A percentile compares a stretch with the other conserved stretches of the same genome.
Evolutionary conservation across 2,888 invertebrate genomes (phyloP).

Genomic region (Rosalia funebris): DNA sequence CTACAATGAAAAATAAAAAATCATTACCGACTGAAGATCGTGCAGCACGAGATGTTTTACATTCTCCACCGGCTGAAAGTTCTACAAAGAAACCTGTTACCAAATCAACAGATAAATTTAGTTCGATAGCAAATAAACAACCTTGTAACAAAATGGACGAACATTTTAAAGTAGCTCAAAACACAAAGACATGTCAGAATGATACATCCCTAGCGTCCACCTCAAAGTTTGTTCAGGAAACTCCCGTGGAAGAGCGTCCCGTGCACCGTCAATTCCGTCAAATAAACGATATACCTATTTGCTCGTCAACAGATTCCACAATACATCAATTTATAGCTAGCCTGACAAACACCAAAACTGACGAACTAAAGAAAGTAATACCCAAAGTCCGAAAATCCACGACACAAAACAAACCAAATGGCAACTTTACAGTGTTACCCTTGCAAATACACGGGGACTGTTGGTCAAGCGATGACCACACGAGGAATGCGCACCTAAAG

Average conservation of each 20-base stretch:
- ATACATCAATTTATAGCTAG: slow-evolving; percentile 3
- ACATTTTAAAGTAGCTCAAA: background rate
- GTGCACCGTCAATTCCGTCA: no score
- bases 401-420: background rate
- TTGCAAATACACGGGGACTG: slow-evolving; percentile 19
- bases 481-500: slow-evolving; percentile 5
- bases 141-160: background rate
- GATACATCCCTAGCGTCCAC: background rate
- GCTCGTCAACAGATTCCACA: background rate
- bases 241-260: no score
- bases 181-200: background rate
- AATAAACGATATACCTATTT: background rate
- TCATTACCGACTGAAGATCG: no score
- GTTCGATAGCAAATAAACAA: background rate
- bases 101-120: background rate
- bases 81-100: no score
- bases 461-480: background rate
- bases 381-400: background rate
- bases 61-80: no score
- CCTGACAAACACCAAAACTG: background rate
- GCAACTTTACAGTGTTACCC: slow-evolving; percentile 4
- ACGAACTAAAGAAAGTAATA: slow-evolving; percentile 1
- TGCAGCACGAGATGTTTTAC: no score
- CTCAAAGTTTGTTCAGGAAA: no score
- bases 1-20: no score